Conservation (phyloP, 2,797 vertebrate species). For the Knipowitschia caucasica region DNA sequence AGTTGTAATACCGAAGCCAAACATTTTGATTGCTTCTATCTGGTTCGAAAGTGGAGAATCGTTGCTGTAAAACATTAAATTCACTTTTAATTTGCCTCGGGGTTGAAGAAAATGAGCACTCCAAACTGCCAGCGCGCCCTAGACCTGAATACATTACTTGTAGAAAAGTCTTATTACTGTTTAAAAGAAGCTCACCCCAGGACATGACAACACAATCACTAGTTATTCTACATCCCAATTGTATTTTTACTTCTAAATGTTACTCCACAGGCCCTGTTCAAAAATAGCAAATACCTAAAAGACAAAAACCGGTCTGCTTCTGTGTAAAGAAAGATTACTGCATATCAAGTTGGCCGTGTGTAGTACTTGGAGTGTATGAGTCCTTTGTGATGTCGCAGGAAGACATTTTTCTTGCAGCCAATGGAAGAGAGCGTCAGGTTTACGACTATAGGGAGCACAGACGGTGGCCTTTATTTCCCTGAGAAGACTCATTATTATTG, state of each 20-base stretch:
- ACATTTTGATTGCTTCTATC: not conserved
- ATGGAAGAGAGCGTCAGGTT: slow-evolving; percentile 76
- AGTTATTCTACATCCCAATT: slow-evolving; percentile 15
- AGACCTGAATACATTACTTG: not conserved
- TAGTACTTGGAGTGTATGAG: slow-evolving; percentile 68
- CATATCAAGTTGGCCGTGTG: slow-evolving; percentile 72
- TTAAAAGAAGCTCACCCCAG: not conserved
- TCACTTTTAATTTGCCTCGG: not conserved
- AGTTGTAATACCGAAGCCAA: not conserved
- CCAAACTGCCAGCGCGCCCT: not conserved
- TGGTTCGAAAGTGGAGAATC: not conserved
- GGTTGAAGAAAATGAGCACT: not conserved
- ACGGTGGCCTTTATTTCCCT: slow-evolving; percentile 77
- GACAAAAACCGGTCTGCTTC: slow-evolving; percentile 68
- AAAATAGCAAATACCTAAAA: slow-evolving; percentile 67
- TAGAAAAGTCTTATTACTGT: not conserved
- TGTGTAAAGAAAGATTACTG: slow-evolving; percentile 72
- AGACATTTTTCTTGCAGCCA: slow-evolving; percentile 74
- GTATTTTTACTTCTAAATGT: slow-evolving; percentile 27
- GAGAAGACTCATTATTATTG: slow-evolving; percentile 79
- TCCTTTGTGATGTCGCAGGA: slow-evolving; percentile 67
- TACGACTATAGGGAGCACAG: slow-evolving; percentile 74
- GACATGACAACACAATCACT: slow-evolving; percentile 10
- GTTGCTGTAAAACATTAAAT: not conserved
- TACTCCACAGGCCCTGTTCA: slow-evolving; percentile 57